These are phyloP conservation scores for Vultur gryphus DNA, from an alignment of 2,797 vertebrate genomes.

Conservation along the genomic window DNA sequence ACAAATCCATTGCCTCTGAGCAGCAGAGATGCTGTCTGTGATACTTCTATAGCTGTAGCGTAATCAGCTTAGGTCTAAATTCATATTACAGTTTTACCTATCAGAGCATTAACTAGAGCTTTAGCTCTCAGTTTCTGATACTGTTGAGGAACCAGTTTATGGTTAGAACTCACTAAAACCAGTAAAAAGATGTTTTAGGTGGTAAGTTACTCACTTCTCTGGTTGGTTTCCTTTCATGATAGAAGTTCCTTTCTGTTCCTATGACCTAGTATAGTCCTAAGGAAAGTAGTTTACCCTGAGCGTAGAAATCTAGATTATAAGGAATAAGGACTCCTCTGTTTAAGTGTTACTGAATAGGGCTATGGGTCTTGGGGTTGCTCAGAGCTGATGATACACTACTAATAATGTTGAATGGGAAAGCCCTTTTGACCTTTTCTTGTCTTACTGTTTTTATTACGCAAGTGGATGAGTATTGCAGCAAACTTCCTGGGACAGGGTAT, in stretches of 20 bases:
- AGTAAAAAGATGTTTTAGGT: not conserved
- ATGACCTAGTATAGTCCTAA: not conserved
- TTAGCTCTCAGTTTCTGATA: not conserved
- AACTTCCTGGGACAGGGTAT: not conserved
- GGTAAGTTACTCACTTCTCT: not conserved
- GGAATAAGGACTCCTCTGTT: not conserved
- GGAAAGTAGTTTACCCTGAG: not conserved
- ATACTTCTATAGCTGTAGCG: not conserved
- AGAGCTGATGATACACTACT: not conserved
- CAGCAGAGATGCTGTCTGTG: not conserved
- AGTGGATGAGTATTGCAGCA: not conserved
- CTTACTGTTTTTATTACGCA: not conserved
- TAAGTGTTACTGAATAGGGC: not conserved
- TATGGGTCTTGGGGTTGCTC: not conserved
- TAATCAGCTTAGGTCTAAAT: not conserved
- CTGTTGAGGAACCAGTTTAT: not conserved
- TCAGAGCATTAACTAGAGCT: not conserved
- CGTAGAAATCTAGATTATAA: not conserved
- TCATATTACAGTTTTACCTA: not conserved
- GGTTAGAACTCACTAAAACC: not conserved
- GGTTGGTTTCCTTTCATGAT: not conserved
- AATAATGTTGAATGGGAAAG: not conserved
- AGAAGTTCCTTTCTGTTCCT: not conserved
- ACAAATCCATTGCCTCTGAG: not conserved
- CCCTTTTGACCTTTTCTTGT: not conserved